Base-by-base conservation (phyloP, 2,797 vertebrate genomes). In the Loriculus beryllinus region DNA sequence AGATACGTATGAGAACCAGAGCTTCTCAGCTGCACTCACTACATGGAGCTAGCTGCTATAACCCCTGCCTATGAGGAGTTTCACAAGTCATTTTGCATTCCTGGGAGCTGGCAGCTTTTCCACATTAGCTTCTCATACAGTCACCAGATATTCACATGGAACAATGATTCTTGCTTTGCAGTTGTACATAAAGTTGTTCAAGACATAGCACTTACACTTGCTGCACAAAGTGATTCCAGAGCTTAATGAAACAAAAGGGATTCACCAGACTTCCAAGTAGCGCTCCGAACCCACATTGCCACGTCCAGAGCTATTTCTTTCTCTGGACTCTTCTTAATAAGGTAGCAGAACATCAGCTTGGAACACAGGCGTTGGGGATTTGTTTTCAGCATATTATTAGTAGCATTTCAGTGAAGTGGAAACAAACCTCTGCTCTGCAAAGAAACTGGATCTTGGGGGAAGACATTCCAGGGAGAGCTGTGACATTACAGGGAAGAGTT, bases 351-450 rank as follows among this genome's bases (percentile, higher is more conserved):
- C 81, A 37, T 83, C 85, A 84, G 22, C 93, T 94, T 96, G 82
- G 95, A 97, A 96, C 94, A 42, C 83, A 90, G 54, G 94, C 92
- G 90, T 90, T 95, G 87, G 84, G 91, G 95, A 96, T 96, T 96
- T 97, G 94, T 85, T 96, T 96, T 96, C 86, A 96, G 93, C 96
- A 96, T 96, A 95, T 94, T 97, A 86, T 97, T 96, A 94, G 71
- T 70, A 96, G 91, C 94, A 39, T 96, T 95, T 94, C 92, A 63
- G 86, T 96, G 93, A 86, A 94, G 71, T 93, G 91, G 95, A 97
- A 97, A 86, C 82, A 92, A 95, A 94, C 92, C 75, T 95, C 59
- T 84, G 49, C 83, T 92, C 77, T 94, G 92, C 80, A 94, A 82
- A 82, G 88, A 88, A 93, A 71, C 82, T 82, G 64, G 78, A 93